Percentiles rank a stretch among this genome's conserved stretches.
phyloP scores from a whole-genome alignment of 2,797 vertebrate genomes.

The Clarias pachynema region DNA sequence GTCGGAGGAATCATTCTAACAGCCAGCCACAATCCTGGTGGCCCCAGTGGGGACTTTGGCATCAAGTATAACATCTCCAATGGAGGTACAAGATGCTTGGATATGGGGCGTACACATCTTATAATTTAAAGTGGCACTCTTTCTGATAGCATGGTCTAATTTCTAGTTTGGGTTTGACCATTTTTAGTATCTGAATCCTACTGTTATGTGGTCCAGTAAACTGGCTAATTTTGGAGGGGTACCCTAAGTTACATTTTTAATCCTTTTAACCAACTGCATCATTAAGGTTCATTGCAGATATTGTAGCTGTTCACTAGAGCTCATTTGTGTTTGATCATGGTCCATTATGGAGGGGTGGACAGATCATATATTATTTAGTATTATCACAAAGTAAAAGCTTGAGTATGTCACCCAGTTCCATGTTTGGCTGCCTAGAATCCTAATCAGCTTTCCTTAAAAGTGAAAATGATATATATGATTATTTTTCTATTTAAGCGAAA shows the following conservation, averaged over 20 bases:
- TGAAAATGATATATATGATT: not conserved
- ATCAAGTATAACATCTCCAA: slow-evolving; percentile 97
- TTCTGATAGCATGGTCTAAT: not conserved
- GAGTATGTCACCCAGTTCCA: not conserved
- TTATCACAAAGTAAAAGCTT: not conserved
- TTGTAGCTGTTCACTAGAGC: not conserved
- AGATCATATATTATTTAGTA: not conserved
- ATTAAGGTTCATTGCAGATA: not conserved
- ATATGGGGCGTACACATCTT: not conserved
- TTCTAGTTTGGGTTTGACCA: not conserved
- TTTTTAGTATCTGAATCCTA: not conserved
- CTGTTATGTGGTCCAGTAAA: not conserved
- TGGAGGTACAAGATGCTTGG: slow-evolving; percentile 79
- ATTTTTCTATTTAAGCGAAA: not conserved
- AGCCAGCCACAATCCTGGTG: slow-evolving; percentile 96
- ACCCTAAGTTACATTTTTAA: not conserved
- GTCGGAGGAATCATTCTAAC: slow-evolving; percentile 97
- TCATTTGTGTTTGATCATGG: too few relatives aligned
- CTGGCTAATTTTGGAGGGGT: not conserved
- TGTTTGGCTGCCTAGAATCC: not conserved
- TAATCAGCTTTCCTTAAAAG: not conserved
- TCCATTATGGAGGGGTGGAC: not conserved
- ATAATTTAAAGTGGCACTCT: not conserved
- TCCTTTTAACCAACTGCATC: not conserved
- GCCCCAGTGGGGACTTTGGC: slow-evolving; percentile 94